Conservation (phyloP, 2,113 vertebrate species). For the Chascanopsetta lugubris region DNA sequence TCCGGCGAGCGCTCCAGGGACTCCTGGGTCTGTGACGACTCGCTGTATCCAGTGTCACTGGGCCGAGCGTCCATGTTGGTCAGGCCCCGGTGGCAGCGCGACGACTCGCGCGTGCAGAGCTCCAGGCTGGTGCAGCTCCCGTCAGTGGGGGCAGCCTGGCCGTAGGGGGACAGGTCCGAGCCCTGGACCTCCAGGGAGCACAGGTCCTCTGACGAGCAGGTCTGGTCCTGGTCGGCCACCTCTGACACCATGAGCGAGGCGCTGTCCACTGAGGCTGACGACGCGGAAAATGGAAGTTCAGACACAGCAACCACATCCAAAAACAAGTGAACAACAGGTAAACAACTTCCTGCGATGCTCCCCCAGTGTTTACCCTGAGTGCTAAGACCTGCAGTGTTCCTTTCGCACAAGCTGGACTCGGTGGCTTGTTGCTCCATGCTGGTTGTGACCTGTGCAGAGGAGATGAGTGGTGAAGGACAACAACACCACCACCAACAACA, state of each 20-base stretch:
- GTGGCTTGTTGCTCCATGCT: conserved; percentile 82
- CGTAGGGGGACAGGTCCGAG: conserved; percentile 84
- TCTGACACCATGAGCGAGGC: conserved; percentile 86
- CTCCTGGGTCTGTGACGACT: conserved; percentile 76
- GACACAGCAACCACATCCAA: neutral
- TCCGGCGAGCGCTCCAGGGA: conserved; percentile 78
- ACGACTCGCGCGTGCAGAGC: conserved; percentile 64
- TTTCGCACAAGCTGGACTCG: conserved; percentile 83
- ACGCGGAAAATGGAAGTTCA: neutral
- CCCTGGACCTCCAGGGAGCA: conserved; percentile 88
- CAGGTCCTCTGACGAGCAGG: conserved; percentile 87
- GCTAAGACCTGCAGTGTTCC: conserved; percentile 84
- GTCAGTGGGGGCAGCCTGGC: conserved; percentile 69
- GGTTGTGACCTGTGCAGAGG: conserved; percentile 77
- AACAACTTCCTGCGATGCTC: neutral
- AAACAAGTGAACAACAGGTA: neutral
- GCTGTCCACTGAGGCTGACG: conserved; percentile 85
- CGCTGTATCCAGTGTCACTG: conserved; percentile 72
- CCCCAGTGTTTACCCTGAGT: conserved; percentile 84
- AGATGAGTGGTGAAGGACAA: neutral
- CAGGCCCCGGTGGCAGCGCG: conserved; percentile 59
- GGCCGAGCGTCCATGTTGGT: conserved; percentile 67
- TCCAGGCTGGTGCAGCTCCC: conserved; percentile 82
- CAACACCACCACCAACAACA: too few relatives aligned
- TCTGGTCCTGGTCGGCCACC: conserved; percentile 81